Percentiles rank a stretch among this genome's conserved stretches.
phyloP scores from a whole-genome alignment of 2,797 vertebrate genomes.

The Diplodus puntazzo region DNA sequence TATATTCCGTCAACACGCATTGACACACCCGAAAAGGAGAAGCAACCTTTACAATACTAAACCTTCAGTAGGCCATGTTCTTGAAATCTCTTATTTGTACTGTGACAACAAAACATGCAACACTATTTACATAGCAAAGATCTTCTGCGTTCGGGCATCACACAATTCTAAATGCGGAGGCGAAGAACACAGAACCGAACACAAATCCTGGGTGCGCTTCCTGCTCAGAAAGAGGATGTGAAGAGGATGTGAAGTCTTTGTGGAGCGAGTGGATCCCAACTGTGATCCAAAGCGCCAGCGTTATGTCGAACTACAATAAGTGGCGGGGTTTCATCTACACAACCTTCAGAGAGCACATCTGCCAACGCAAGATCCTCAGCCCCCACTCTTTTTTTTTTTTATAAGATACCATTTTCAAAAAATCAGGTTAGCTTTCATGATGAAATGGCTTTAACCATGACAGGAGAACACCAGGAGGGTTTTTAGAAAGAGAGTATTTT shows the following conservation, averaged over 20 bases:
- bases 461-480: not conserved
- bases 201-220: slow-evolving; percentile 14
- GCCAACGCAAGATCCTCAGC: not conserved
- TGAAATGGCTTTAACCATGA: slow-evolving; percentile 15
- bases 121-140: slow-evolving; percentile 23
- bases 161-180: slow-evolving; percentile 6
- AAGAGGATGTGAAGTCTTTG: slow-evolving; percentile 11
- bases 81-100: not conserved
- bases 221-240: slow-evolving; percentile 17
- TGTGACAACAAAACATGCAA: not conserved
- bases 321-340: slow-evolving; percentile 32
- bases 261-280: slow-evolving; percentile 23
- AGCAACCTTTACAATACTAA: too few species aligned
- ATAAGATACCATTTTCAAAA: slow-evolving; percentile 14
- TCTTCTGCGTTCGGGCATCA: slow-evolving; percentile 4
- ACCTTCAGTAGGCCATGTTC: not conserved
- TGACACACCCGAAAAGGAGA: too few species aligned
- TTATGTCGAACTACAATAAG: slow-evolving; percentile 32
- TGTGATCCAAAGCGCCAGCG: slow-evolving; percentile 40
- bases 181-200: not conserved
- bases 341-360: slow-evolving; percentile 8
- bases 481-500: slow-evolving; percentile 1
- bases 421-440: slow-evolving; percentile 32
- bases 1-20: too few species aligned
- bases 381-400: not conserved